Evolutionary conservation across 2,888 invertebrate species (phyloP), one percentile per base, ranked within the genome.

Genomic region (Eristalinus aeneus): DNA sequence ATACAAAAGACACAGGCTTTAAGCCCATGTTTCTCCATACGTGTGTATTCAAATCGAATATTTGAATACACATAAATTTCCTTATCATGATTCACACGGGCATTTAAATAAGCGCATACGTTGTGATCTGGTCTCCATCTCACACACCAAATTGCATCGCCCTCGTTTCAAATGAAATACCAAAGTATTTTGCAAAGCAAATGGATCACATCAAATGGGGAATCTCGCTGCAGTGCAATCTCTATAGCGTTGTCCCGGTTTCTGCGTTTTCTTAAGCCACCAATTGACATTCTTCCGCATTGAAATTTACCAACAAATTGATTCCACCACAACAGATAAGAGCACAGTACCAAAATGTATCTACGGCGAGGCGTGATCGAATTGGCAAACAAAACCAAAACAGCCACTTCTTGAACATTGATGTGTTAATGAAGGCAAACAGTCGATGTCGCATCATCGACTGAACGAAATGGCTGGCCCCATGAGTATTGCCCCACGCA

Each of bases 241-340:
- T 39, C 39, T 11, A 4, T 16, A 61, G 8, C 46, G 34, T 12
- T 27, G 56, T 34, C 64, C 73, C 27, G 12, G 34, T 27, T 27
- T 32, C 54, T 22, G 73, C 65, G 73, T 74, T 36, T 53, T 65
- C 39, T 32, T 20, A 46, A 53, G 32, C 22, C 27, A 53, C n/a
- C 72, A 63, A 77, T 78, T 60, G 46, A 46, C 78, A 78, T 78
- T 71, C 78, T 78, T 78, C 78, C 78, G 78, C 58, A 65, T 58
- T 65, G 58, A 53, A 65, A 72, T 72, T 78, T 20, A 60, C 65
- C 56, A 78, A 72, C 64, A 56, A 27, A 31, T 39, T 32, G 53
- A 32, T 61, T 61, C 32, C 12, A 22, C 36, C 39, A 53, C 31
- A 39, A 12, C 54, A 46, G 31, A 72, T 46, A 46, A 46, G 16